Evolutionary conservation across 1,140 invertebrate species (phyloP), one percentile per base, ranked within the genome.

Genomic region (Ooceraea biroi): DNA sequence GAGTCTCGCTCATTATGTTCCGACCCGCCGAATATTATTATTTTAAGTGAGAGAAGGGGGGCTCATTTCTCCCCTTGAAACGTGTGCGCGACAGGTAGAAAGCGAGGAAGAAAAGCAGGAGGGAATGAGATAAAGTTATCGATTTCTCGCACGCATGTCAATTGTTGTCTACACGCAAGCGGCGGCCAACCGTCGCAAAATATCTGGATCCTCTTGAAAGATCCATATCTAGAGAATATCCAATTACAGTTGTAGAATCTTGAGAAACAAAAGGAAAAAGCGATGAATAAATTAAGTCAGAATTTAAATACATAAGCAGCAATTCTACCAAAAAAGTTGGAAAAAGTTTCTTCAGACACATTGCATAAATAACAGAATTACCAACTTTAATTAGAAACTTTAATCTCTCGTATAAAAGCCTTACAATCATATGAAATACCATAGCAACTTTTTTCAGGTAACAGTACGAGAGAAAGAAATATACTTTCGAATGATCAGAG

Each of bases 91-190:
- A 77, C 48, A 77, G 44, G 30, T 41, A 52, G 52, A 68, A 77
- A 58, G 27, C 14, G 22, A 55, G 52, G 48, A 30, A 57, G 57
- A 68, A 60, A 82, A 27, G 71, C 11, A 7, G 4, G 58, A 7
- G 73, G 17, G 60, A 36, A 57, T 50, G 61, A 25, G 61, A 57
- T 36, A 85, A 74, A 36, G 19, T 87, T 74, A 87, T 87, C 77
- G 85, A 87, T 86, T 85, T 86, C 66, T 82, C 55, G 63, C 52
- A 86, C 85, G 63, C 61, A 86, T 74, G 69, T 46, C 84, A 85
- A 78, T 86, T 85, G 55, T 46, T 17, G 36, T 74, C 36, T 73
- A 65, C 65, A 85, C 82, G 65, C 65, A 48, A 80, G 22, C 52
- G 3, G 60, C 41, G 48, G 72, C 25, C 19, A 41, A n/a, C 19